Evolutionary conservation across 2,797 vertebrate genomes (phyloP).

Genomic region (Centropyge bicolor): DNA sequence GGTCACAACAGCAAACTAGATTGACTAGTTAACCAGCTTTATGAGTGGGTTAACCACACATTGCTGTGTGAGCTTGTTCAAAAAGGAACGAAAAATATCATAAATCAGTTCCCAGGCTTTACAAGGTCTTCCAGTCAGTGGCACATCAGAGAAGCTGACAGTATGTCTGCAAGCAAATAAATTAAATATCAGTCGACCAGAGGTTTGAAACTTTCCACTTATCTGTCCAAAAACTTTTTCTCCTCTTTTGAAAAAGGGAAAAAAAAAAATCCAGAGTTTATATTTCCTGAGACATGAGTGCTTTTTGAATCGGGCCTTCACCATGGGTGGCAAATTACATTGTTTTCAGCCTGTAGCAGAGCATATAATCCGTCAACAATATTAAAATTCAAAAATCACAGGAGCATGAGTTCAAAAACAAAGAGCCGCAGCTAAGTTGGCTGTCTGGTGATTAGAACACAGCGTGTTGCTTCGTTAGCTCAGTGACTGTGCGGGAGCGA

Average conservation of each 20-base stretch:
- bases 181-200: background rate
- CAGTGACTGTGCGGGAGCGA: background rate
- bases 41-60: no score
- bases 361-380: background rate
- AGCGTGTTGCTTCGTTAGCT: constrained; percentile 10
- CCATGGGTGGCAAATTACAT: background rate
- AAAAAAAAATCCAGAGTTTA: background rate
- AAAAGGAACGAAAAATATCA: background rate
- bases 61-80: no score
- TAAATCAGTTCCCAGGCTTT: background rate
- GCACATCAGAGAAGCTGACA: background rate
- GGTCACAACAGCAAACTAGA: background rate
- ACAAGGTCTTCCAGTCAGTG: background rate
- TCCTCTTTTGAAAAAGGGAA: background rate
- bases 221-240: background rate
- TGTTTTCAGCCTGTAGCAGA: background rate
- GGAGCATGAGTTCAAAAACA: background rate
- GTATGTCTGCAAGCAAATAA: background rate
- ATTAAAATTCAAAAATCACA: background rate
- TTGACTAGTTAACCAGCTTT: background rate
- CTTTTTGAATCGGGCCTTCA: no score
- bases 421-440: background rate
- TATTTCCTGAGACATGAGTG: background rate
- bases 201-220: background rate
- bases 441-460: background rate